phyloP scores from a whole-genome alignment of 1,140 invertebrate genomes.

The Bradysia coprophila region DNA sequence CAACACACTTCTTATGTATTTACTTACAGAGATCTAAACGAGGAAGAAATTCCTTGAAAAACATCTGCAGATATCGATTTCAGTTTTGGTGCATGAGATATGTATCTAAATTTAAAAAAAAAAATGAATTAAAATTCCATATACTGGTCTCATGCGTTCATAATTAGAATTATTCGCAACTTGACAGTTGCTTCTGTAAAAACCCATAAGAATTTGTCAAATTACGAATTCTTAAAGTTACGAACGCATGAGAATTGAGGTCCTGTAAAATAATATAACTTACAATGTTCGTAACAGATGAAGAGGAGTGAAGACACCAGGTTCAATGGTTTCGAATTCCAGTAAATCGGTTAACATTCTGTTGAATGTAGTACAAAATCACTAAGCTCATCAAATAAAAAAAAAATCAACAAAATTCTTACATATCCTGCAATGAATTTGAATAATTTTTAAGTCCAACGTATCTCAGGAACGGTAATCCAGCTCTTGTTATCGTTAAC shows the following conservation, averaged over 20 bases:
- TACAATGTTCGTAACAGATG: slow-evolving; percentile 27
- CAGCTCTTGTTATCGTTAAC: slow-evolving; percentile 18
- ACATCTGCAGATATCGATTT: slow-evolving; percentile 25
- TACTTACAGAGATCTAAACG: slow-evolving; percentile 29
- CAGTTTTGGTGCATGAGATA: slow-evolving; percentile 28
- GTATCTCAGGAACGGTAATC: slow-evolving; percentile 13
- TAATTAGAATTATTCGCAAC: no score
- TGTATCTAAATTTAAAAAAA: slow-evolving; percentile 22
- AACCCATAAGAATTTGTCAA: not conserved
- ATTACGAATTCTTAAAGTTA: no score
- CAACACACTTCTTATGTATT: no score
- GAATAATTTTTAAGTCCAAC: slow-evolving; percentile 18
- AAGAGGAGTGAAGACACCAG: slow-evolving; percentile 25
- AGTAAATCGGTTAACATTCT: slow-evolving; percentile 26
- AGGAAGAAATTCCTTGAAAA: slow-evolving; percentile 24
- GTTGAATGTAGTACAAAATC: slow-evolving; percentile 7
- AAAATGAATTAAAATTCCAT: slow-evolving; percentile 4
- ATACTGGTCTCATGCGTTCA: no score
- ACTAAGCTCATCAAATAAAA: not conserved
- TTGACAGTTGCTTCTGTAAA: not conserved
- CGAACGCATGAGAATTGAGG: no score
- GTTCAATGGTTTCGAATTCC: slow-evolving; percentile 24
- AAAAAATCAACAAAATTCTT: not conserved
- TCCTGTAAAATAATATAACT: slow-evolving; percentile 7
- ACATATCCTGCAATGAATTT: slow-evolving; percentile 17